Base-by-base conservation (phyloP, 2,113 vertebrate species). In the Dunckerocampus dactyliophorus region DNA sequence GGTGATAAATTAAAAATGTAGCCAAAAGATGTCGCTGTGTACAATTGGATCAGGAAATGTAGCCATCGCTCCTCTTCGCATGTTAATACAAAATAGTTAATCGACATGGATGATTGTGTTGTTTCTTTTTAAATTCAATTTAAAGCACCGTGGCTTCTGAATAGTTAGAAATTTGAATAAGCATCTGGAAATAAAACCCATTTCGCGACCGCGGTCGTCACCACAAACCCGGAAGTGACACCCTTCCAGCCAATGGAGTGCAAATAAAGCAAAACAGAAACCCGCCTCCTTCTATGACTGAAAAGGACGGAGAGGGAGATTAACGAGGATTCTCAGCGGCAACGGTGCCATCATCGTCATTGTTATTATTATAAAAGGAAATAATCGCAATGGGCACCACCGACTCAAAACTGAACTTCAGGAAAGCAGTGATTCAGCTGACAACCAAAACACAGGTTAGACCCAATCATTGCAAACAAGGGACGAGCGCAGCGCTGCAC, bases 361-460 rank as follows among this genome's bases (percentile, higher is more conserved):
- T 20, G 19, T 56, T 66, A 24, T 57, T 21, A 51, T 48, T 63
- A 62, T 28, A 61, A 80, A 73, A 60, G 64, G 51, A 71, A 80
- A 79, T 68, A 69, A 64, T 57, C 72, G 84, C 82, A 65, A 98
- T 98, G 96, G 96, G 96, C 64, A 94, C 91, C 84, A 92, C 92
- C 55, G 96, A 98, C 86, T 97, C 95, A 28, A 98, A 97, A 87
- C 89, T 98, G 42, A 95, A 97, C 89, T 98, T 98, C 88, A 93
- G 96, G 86, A 98, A 98, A 85, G 95, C 96, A 39, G 96, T 98
- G 75, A 98, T 98, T 79, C 96, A 98, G 87, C 93, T 98, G 77
- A 98, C 96, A 67, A 98, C 96, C 66, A 97, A 96, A 91, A 97
- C 96, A 8, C 96, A 98, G 95, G 96, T 88, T 20, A 37, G 3